Evolutionary conservation across 2,888 invertebrate species (phyloP).

Genomic region (Apamea epomidion): DNA sequence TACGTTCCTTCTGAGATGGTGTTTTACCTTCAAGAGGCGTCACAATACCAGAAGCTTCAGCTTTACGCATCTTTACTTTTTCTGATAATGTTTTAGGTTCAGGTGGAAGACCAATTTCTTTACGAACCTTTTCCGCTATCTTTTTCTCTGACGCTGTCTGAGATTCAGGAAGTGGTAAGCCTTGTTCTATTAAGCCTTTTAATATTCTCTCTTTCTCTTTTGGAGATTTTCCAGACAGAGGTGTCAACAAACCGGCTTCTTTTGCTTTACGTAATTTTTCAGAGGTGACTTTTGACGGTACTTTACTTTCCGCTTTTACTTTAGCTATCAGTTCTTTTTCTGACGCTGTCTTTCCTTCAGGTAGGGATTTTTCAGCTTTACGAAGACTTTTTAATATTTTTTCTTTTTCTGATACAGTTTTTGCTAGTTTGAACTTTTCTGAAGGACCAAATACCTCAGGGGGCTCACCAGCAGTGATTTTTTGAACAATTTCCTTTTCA

Average conservation of each 20-base stretch:
- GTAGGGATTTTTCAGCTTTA: slow-evolving; percentile 64
- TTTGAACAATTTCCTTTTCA: slow-evolving; percentile 60
- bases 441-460: slow-evolving; percentile 44
- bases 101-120: slow-evolving; percentile 67
- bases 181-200: slow-evolving; percentile 48
- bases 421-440: slow-evolving; percentile 65
- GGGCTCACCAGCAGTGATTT: slow-evolving; percentile 34
- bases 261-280: slow-evolving; percentile 60
- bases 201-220: slow-evolving; percentile 69
- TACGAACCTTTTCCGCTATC: slow-evolving; percentile 68
- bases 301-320: slow-evolving; percentile 48
- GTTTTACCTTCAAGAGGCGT: slow-evolving; percentile 65
- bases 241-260: slow-evolving; percentile 50
- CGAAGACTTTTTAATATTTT: slow-evolving; percentile 66
- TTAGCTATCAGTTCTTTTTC: slow-evolving; percentile 64
- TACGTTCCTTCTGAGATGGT: slow-evolving; percentile 55
- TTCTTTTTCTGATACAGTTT: slow-evolving; percentile 67
- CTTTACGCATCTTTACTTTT: slow-evolving; percentile 63
- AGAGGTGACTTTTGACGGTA: slow-evolving; percentile 40
- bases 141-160: slow-evolving; percentile 65
- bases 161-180: slow-evolving; percentile 56
- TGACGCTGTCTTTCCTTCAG: slow-evolving; percentile 54
- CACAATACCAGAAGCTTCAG: slow-evolving; percentile 66
- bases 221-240: slow-evolving; percentile 42
- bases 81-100: slow-evolving; percentile 62